Evolutionary conservation across 2,113 vertebrate genomes (phyloP), one percentile per base, ranked within the genome.

Genomic region (Pluvianellus socialis): DNA sequence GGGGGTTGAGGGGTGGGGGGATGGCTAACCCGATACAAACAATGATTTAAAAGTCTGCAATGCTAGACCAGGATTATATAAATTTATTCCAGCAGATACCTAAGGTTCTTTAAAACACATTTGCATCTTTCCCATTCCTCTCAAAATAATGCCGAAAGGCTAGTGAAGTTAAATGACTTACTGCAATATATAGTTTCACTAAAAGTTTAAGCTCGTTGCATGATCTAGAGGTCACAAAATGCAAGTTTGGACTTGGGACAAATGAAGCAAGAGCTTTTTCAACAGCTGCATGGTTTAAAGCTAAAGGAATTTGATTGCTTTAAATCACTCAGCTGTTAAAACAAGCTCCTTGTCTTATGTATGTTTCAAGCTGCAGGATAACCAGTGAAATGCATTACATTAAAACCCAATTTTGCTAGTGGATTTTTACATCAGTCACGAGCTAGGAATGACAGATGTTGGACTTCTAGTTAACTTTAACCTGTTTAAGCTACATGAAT

Each of bases 271-370:
- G 19, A 71, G 81, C 67, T 79, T 84, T 62, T 88, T 77, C 79
- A 91, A 76, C 72, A 92, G 83, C 79, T 88, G 82, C 42, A 77
- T 76, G 83, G 90, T 82, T 90, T 86, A 83, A 86, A 94, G 67
- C 82, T 76, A 16, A 35, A 94, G 72, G 75, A 83, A 97, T 91
- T 2, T 56, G 71, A 92, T 72, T 72, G 89, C 89, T 96, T 91
- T 70, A 91, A 88, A 92, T 86, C 76, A 94, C 49, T 91, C 58
- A 88, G 83, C 86, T 88, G 77, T 44, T 92, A 59, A 94, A 80
- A 80, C 32, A 91, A 80, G 49, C 52, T 91, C 79, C 56, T 88
- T 55, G 38, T 68, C 58, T 92, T 40, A 14, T 4, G 3, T 49
- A 65, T 50, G 56, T 88, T 45, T 67, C 75, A 80, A 88, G 42